Conservation (phyloP, 2,113 vertebrate genomes). For the Ctenomys sociabilis region DNA sequence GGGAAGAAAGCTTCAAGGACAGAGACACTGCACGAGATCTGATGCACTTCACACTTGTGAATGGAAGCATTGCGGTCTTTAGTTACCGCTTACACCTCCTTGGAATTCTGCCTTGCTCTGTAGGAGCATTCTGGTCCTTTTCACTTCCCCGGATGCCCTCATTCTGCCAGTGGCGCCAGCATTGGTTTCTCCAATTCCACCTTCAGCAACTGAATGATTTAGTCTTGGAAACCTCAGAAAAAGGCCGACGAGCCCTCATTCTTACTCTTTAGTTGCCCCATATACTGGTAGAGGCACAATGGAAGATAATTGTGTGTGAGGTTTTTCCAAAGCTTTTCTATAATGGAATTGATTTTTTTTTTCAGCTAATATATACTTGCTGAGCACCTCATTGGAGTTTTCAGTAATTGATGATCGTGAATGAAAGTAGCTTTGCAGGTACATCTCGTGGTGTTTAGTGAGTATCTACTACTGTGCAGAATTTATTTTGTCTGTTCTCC, state of each 20-base stretch:
- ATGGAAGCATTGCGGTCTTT: neutral
- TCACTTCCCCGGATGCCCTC: neutral
- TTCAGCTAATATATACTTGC: neutral
- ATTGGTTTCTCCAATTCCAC: neutral
- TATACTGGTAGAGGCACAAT: too few relatives aligned
- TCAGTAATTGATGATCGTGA: neutral
- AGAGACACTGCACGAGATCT: neutral
- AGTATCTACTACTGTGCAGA: neutral
- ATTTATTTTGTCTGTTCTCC: neutral
- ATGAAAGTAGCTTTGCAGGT: neutral
- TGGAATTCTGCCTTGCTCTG: neutral
- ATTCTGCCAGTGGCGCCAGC: neutral
- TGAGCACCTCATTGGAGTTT: neutral
- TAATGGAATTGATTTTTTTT: neutral
- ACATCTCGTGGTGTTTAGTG: neutral
- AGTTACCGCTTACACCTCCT: neutral
- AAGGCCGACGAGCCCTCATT: neutral
- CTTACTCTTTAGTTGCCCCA: neutral
- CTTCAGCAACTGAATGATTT: neutral
- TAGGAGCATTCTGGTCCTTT: neutral
- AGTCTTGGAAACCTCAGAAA: neutral
- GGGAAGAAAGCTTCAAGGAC: neutral
- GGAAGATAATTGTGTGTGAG: neutral
- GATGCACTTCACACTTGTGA: neutral
- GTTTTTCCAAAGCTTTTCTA: slow-evolving; percentile 1